A percentile compares a stretch with the other conserved stretches of the same genome.
Conservation (phyloP, 2,888 invertebrate species). For the Nudaria mundana region DNA sequence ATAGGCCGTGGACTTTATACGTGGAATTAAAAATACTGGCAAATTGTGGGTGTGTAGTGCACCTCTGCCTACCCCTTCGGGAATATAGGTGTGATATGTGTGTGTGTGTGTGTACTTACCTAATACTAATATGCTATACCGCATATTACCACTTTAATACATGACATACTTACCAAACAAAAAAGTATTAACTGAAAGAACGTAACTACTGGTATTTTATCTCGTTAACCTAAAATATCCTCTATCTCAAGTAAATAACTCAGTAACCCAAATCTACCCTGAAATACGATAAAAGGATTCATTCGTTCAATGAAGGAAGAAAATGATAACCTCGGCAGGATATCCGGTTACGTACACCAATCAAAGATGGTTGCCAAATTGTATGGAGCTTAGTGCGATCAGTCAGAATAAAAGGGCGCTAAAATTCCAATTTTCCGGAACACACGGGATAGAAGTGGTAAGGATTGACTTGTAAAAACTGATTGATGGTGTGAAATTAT, state of each 20-base stretch:
- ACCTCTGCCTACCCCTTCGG: too few relatives aligned
- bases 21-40: too few relatives aligned
- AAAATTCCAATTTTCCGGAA: conserved; percentile 66
- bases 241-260: conserved; percentile 40
- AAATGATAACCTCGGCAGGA: conserved; percentile 57
- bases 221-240: conserved; percentile 1
- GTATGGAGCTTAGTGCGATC: conserved; percentile 63
- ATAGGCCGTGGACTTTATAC: too few relatives aligned
- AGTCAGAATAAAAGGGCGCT: conserved; percentile 62
- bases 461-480: conserved; percentile 54
- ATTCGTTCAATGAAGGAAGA: conserved; percentile 54
- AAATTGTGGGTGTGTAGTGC: too few relatives aligned
- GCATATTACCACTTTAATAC: too few relatives aligned
- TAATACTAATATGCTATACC: too few relatives aligned
- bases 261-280: conserved; percentile 47
- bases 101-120: too few relatives aligned
- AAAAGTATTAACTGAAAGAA: too few relatives aligned
- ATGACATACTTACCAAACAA: too few relatives aligned
- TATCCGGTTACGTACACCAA: conserved; percentile 68
- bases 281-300: conserved; percentile 53
- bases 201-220: too few relatives aligned
- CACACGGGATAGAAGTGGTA: conserved; percentile 42
- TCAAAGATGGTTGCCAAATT: conserved; percentile 68
- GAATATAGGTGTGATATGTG: too few relatives aligned
- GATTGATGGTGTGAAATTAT: conserved; percentile 8